Percentiles rank a stretch among this genome's conserved stretches.
These are phyloP conservation scores for Campylomormyrus numenius DNA, from an alignment of 2,113 vertebrate species.

Conservation along the genomic window DNA sequence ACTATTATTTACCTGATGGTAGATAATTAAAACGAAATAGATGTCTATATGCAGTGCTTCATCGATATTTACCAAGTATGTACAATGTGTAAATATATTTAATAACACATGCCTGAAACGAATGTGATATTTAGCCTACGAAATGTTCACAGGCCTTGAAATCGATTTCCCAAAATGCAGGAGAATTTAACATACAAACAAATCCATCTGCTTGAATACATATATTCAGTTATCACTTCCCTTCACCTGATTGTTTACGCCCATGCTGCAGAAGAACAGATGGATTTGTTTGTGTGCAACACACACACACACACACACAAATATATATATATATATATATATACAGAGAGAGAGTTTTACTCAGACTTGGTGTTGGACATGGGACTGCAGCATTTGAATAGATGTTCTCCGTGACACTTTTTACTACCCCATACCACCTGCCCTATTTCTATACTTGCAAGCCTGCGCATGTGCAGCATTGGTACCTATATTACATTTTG, in stretches of 20 bases:
- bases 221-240: too few species aligned
- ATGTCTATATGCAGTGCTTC: neutral
- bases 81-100: neutral
- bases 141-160: neutral
- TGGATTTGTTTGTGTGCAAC: too few species aligned
- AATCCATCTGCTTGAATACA: neutral
- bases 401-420: neutral
- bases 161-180: neutral
- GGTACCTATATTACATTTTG: too few species aligned
- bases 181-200: neutral
- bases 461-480: too few species aligned
- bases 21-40: neutral
- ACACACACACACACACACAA: too few species aligned
- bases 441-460: neutral
- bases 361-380: neutral
- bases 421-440: neutral
- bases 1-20: neutral
- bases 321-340: too few species aligned
- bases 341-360: too few species aligned
- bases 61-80: neutral
- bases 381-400: neutral
- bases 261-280: too few species aligned
- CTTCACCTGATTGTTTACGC: too few species aligned
- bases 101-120: neutral
- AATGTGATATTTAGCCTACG: neutral